These are phyloP conservation scores for Tinea trinotella DNA, from an alignment of 2,888 invertebrate genomes.

Conservation along the genomic window DNA sequence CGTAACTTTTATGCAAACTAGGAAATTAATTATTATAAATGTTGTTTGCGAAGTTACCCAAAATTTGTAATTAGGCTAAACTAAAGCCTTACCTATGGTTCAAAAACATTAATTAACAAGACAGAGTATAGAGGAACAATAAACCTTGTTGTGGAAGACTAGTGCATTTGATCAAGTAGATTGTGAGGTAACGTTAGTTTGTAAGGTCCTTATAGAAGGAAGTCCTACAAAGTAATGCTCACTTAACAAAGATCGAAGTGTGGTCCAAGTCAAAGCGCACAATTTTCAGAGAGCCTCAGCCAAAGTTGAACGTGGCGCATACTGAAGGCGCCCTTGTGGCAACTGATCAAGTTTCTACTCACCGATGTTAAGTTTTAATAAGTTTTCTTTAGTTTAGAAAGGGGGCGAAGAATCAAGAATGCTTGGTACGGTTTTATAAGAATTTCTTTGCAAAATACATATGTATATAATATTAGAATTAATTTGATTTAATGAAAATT, in stretches of 20 bases:
- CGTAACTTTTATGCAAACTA: background rate
- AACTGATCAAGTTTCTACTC: slow-evolving; percentile 10
- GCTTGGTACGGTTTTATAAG: background rate
- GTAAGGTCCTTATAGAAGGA: slow-evolving; percentile 24
- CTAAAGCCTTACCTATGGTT: background rate
- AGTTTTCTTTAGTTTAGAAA: slow-evolving; percentile 11
- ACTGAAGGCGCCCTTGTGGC: slow-evolving; percentile 12
- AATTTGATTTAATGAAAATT: too few species aligned
- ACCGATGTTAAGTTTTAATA: slow-evolving; percentile 11
- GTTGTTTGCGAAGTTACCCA: background rate
- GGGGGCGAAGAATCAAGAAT: slow-evolving; percentile 1
- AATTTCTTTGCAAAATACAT: background rate
- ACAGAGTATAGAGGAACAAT: background rate
- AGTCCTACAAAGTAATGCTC: slow-evolving; percentile 39
- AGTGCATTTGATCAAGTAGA: background rate
- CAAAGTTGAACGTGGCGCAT: slow-evolving; percentile 5
- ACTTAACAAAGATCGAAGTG: slow-evolving; percentile 27
- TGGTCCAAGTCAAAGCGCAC: slow-evolving; percentile 7
- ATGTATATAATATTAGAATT: too few species aligned
- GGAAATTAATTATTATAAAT: background rate
- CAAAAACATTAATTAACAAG: background rate
- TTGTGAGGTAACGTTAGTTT: slow-evolving; percentile 8
- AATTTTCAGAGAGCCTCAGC: slow-evolving; percentile 6
- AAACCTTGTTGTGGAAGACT: background rate
- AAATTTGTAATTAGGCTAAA: background rate